These are phyloP conservation scores for Procapra przewalskii DNA, from an alignment of 2,113 vertebrate species.

Conservation along the genomic window DNA sequence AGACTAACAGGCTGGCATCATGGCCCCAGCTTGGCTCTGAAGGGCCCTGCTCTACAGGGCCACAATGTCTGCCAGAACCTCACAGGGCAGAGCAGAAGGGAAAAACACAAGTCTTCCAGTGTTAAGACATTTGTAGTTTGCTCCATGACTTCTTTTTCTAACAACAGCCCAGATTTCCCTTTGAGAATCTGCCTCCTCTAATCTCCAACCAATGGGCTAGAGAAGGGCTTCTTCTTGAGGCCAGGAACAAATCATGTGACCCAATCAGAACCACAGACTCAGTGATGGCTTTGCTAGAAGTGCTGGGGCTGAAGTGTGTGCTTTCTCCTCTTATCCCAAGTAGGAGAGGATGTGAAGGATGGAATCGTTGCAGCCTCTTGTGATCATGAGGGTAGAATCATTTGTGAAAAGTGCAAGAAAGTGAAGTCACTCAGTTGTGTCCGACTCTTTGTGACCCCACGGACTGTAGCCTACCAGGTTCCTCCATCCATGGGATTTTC, in stretches of 20 bases:
- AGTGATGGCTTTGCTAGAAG: neutral
- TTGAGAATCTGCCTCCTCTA: neutral
- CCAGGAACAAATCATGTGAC: neutral
- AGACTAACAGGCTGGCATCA: neutral
- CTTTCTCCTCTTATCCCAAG: neutral
- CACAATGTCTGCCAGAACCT: neutral
- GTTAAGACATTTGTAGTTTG: neutral
- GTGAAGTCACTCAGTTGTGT: neutral
- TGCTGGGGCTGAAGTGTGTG: neutral
- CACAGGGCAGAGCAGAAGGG: neutral
- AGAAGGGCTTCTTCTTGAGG: neutral
- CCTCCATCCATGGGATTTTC: neutral
- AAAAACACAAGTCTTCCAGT: neutral
- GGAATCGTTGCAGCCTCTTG: neutral
- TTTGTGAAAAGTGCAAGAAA: neutral
- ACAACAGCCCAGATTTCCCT: neutral
- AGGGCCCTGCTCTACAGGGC: neutral
- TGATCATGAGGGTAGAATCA: neutral
- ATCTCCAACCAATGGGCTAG: neutral
- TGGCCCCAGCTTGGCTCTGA: neutral
- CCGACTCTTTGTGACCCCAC: no score
- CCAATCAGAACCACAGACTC: neutral
- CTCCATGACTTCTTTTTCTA: neutral
- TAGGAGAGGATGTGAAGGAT: neutral
- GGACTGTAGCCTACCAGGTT: no score